These are phyloP conservation scores for Vesta saturnalis DNA, from an alignment of 2,888 invertebrate genomes.

Conservation along the genomic window DNA sequence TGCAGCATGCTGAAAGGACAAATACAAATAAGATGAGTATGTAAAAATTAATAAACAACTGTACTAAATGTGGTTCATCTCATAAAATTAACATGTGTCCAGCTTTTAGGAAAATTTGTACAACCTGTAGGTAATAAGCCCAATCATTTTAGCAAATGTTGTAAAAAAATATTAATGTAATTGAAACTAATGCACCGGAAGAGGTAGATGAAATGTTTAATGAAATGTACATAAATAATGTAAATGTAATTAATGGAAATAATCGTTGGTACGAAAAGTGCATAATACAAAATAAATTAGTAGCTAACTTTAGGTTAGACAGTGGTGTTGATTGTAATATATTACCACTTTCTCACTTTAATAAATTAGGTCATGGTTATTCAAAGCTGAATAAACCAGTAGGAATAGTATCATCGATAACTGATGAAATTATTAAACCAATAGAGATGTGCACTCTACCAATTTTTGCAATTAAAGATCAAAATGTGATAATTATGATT, in stretches of 20 bases:
- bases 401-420: background rate
- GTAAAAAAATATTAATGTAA: too few relatives aligned
- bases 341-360: background rate
- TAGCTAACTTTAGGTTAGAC: background rate
- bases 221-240: background rate
- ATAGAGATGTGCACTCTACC: background rate
- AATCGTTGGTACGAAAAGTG: background rate
- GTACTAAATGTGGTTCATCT: too few relatives aligned
- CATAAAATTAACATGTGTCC: too few relatives aligned
- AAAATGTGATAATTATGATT: background rate
- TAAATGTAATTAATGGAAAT: too few relatives aligned
- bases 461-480: background rate
- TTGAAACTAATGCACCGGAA: background rate
- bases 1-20: too few relatives aligned
- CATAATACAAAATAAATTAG: background rate
- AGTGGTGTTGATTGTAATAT: background rate
- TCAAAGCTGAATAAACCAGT: too few relatives aligned
- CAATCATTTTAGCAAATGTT: background rate
- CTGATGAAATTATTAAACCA: constrained; percentile 1
- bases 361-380: too few relatives aligned
- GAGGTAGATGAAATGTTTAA: background rate
- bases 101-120: too few relatives aligned
- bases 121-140: too few relatives aligned
- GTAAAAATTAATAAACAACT: background rate
- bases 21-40: background rate